Base-by-base conservation (phyloP, 2,113 vertebrate species). In the Campylomormyrus tamandua region DNA sequence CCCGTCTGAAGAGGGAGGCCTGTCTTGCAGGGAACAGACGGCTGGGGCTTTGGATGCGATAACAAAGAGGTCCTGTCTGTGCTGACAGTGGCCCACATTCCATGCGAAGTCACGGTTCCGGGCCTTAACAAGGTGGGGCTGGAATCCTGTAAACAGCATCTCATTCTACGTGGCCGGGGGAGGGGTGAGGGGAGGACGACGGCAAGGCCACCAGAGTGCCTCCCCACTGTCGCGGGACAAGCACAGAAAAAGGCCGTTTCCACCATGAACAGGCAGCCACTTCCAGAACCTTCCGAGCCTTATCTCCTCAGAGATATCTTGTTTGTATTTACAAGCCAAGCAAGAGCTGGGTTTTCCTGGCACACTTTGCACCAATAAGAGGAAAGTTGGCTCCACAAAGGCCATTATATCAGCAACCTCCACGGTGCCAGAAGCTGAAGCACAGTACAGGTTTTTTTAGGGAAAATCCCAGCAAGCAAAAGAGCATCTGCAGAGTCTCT, bases 321-420 rank as follows among this genome's bases (percentile, higher is more conserved):
- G 84, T 87, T 35, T 45, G 45, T 87, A 74, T 87, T 53, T 88
- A 90, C 52, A 90, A 88, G 85, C 10, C 88, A 89, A 90, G 56
- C 91, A 49, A 91, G 46, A 87, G 56, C 35, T 53, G 39, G 88
- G 88, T 83, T 93, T 93, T 95, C 91, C 93, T 94, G 94, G 93
- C 93, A 19, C 35, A 17, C 88, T 1, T 3, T 90, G 93, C 93
- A 92, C 92, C 89, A 92, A 93, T 92, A 94, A 93, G 93, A 94
- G 94, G 93, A 95, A 95, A 93, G 94, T 94, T 95, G 94, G 93
- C 93, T 89, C 90, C 90, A 83, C 27, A 88, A 84, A 91, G 91
- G 87, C 88, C 90, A 92, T 94, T 93, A 95, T 93, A 93, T 94
- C 93, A 88, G 52, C 92, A 91, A 93, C 89, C 90, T 90, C 89